These are phyloP conservation scores for Crypturellus undulatus DNA, from an alignment of 2,113 vertebrate genomes.

Conservation along the genomic window DNA sequence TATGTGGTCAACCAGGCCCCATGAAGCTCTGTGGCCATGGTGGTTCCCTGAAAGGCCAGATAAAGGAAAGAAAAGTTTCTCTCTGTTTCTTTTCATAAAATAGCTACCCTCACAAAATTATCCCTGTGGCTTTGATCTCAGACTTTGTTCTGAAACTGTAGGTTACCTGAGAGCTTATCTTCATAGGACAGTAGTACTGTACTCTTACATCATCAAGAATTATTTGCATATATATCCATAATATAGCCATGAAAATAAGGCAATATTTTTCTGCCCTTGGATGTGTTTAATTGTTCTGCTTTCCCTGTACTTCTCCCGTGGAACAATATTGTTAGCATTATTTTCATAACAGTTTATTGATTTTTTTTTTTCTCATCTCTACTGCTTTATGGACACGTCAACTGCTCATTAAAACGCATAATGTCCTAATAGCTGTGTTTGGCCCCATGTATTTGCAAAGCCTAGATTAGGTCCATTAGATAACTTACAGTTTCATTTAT, in stretches of 20 bases:
- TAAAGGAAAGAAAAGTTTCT: not conserved
- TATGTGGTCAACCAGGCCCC: not conserved
- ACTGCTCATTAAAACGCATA: not conserved
- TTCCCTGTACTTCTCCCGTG: not conserved
- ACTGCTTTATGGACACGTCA: not conserved
- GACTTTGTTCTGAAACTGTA: not conserved
- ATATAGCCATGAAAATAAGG: not conserved
- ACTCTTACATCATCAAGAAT: not conserved
- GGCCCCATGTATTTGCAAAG: not conserved
- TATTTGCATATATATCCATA: not conserved
- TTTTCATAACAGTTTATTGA: not conserved
- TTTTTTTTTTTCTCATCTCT: constrained; percentile 23
- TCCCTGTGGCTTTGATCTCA: not conserved
- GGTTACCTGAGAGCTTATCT: not conserved
- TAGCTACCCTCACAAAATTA: not conserved
- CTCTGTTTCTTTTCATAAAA: not conserved
- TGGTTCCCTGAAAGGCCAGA: not conserved
- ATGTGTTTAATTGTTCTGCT: not conserved
- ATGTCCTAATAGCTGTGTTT: not conserved
- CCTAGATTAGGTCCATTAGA: not conserved
- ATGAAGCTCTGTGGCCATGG: not conserved
- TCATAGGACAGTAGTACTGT: not conserved
- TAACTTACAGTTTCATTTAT: not conserved
- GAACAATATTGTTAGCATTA: not conserved
- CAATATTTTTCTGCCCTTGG: not conserved